A percentile compares a stretch with the other conserved stretches of the same genome.
These are phyloP conservation scores for Limnodromus scolopaceus DNA, from an alignment of 2,797 vertebrate species.

Conservation along the genomic window DNA sequence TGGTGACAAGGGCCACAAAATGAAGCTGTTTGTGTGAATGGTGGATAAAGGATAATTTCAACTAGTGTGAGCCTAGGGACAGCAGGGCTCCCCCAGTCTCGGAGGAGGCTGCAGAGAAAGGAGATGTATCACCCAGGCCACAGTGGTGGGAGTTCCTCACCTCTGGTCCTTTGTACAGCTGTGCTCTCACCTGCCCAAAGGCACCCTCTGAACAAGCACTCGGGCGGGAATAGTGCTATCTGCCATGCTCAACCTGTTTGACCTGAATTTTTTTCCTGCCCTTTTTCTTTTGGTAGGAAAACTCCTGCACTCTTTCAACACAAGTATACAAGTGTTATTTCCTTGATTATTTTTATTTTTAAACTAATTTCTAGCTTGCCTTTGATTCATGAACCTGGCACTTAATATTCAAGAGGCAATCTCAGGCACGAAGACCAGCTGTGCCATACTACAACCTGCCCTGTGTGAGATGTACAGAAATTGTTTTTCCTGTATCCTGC, in stretches of 20 bases:
- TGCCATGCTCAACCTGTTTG: neutral
- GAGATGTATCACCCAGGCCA: neutral
- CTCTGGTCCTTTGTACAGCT: neutral
- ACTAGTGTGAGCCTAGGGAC: fast-evolving
- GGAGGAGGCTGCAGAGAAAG: neutral
- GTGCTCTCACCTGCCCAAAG: neutral
- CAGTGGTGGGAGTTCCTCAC: neutral
- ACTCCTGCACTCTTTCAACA: neutral
- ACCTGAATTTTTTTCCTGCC: neutral
- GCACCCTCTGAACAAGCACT: neutral
- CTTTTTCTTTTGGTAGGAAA: neutral
- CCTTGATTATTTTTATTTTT: neutral
- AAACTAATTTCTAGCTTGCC: neutral
- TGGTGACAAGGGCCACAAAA: neutral
- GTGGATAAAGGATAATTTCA: neutral
- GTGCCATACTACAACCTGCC: neutral
- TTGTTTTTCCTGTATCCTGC: neutral
- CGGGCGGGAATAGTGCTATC: neutral
- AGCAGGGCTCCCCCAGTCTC: neutral
- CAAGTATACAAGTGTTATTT: neutral
- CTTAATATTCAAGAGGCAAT: neutral
- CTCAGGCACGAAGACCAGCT: neutral
- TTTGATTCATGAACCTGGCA: neutral
- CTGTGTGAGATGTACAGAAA: neutral
- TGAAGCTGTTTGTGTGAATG: neutral